These are phyloP conservation scores for Leucoma salicis DNA, from an alignment of 2,888 invertebrate species.

Conservation along the genomic window DNA sequence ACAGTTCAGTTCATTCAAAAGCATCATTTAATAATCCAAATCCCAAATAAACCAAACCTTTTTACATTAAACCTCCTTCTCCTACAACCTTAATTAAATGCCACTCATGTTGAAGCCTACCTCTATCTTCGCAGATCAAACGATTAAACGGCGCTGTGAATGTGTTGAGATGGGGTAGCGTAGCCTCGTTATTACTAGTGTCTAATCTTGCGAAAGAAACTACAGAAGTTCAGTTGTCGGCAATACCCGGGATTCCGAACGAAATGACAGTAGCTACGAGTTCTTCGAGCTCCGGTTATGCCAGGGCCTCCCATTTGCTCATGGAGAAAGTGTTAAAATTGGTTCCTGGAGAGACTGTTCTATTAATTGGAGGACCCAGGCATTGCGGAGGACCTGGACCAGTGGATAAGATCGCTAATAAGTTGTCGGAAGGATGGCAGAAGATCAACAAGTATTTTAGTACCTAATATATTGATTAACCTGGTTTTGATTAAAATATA, in stretches of 20 bases:
- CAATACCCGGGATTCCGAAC: conserved; percentile 60
- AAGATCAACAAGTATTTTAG: conserved; percentile 74
- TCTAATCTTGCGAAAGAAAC: conserved; percentile 71
- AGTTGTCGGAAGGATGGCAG: conserved; percentile 74
- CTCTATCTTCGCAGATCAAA: conserved; percentile 63
- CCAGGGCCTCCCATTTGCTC: conserved; percentile 52
- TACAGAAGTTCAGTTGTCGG: conserved; percentile 71
- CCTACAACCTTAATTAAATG: conserved; percentile 7
- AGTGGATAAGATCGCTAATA: conserved; percentile 71
- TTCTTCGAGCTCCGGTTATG: conserved; percentile 56
- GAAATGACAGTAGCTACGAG: conserved; percentile 65
- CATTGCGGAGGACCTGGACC: conserved; percentile 75
- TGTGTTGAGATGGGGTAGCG: conserved; percentile 65
- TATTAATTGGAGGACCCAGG: conserved; percentile 62
- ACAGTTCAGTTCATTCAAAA: not conserved
- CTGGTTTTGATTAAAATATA: too few relatives aligned
- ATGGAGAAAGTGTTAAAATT: conserved; percentile 57
- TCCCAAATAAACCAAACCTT: conserved; percentile 7
- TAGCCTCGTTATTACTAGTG: conserved; percentile 60
- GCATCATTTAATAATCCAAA: not conserved
- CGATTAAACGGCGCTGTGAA: conserved; percentile 75
- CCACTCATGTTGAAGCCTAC: conserved; percentile 4
- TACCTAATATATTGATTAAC: conserved; percentile 16
- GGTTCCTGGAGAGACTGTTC: conserved; percentile 57
- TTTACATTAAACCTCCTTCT: conserved; percentile 3